Percentiles rank a stretch among this genome's conserved stretches.
Conservation (phyloP, 2,888 invertebrate species). For the Leptinotarsa haldemani region DNA sequence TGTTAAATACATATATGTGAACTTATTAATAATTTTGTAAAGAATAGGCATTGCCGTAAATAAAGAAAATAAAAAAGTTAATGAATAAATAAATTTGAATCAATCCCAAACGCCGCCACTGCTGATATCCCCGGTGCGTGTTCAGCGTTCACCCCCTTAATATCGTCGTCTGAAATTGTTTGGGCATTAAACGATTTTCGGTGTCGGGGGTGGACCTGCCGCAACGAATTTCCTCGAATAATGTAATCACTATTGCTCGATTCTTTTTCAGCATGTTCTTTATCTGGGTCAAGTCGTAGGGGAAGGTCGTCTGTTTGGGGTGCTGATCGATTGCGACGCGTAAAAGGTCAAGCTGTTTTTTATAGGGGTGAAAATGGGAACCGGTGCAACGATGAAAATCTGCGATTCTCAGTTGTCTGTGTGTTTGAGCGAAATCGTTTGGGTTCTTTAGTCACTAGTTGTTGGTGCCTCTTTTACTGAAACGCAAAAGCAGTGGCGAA, state of each 20-base stretch:
- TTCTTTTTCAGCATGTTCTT: slow-evolving; percentile 34
- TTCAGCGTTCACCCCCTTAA: slow-evolving; percentile 32
- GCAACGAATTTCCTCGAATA: slow-evolving; percentile 36
- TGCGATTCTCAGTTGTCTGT: background rate
- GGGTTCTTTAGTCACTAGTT: no score
- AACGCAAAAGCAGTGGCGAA: no score
- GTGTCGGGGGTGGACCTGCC: slow-evolving; percentile 29
- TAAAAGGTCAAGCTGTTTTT: slow-evolving; percentile 35
- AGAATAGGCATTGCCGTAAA: no score
- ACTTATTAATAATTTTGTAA: no score
- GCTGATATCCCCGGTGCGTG: slow-evolving; percentile 34
- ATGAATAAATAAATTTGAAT: background rate
- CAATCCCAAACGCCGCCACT: slow-evolving; percentile 23
- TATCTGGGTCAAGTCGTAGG: slow-evolving; percentile 38
- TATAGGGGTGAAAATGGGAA: background rate
- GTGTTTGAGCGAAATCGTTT: no score
- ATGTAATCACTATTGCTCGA: slow-evolving; percentile 38
- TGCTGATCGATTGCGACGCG: slow-evolving; percentile 34
- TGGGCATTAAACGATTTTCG: slow-evolving; percentile 34
- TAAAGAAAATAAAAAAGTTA: no score
- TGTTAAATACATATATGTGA: no score
- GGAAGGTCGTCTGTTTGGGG: slow-evolving; percentile 36
- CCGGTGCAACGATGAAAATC: background rate
- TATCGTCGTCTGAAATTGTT: slow-evolving; percentile 34
- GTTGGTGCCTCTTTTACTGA: no score